phyloP scores from a whole-genome alignment of 1,140 invertebrate species.

The Gerris buenoi region DNA sequence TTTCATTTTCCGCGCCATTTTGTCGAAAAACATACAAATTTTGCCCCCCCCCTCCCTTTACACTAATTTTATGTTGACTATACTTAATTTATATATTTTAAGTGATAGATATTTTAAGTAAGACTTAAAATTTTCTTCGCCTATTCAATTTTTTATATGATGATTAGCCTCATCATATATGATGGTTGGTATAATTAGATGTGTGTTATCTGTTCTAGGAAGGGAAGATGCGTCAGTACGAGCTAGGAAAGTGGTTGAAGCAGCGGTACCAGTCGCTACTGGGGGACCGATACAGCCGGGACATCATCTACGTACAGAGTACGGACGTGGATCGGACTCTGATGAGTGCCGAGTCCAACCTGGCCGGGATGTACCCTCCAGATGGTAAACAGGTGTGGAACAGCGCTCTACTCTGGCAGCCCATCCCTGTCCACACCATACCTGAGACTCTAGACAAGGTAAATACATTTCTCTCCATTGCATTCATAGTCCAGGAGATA shows the following conservation, averaged over 20 bases:
- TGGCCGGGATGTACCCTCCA: slow-evolving; percentile 62
- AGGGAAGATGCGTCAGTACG: slow-evolving; percentile 4
- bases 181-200: too few relatives aligned
- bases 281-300: slow-evolving; percentile 34
- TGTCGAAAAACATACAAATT: too few relatives aligned
- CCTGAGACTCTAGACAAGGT: slow-evolving; percentile 50
- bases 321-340: slow-evolving; percentile 77
- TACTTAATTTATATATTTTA: too few relatives aligned
- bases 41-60: too few relatives aligned
- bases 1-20: too few relatives aligned
- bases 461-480: neutral
- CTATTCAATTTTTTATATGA: too few relatives aligned
- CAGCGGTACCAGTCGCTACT: neutral
- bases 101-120: too few relatives aligned
- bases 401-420: slow-evolving; percentile 59
- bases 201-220: too few relatives aligned
- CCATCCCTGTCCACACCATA: slow-evolving; percentile 70
- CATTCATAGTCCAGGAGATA: too few relatives aligned
- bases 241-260: slow-evolving; percentile 11
- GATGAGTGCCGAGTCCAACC: slow-evolving; percentile 70
- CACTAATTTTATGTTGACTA: too few relatives aligned
- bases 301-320: slow-evolving; percentile 48
- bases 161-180: too few relatives aligned
- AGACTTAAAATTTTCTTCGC: too few relatives aligned
- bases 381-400: slow-evolving; percentile 45